phyloP scores from a whole-genome alignment of 2,888 invertebrate species.

The Ctena decussata region DNA sequence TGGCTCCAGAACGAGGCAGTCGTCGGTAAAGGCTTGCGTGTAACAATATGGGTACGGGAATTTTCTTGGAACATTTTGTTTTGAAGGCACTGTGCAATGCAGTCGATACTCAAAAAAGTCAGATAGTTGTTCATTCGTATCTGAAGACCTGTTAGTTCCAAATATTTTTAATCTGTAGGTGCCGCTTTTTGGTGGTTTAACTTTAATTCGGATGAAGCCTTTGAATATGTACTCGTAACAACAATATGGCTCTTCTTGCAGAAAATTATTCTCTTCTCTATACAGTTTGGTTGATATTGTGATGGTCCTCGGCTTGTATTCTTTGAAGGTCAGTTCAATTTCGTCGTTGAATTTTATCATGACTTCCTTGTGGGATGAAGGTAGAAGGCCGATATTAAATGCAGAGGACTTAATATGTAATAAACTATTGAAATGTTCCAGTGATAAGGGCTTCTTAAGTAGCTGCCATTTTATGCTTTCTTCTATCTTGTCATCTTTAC shows the following conservation, averaged over 20 bases:
- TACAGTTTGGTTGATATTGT: conserved; percentile 6
- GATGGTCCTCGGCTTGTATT: not conserved
- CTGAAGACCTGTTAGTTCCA: conserved; percentile 32
- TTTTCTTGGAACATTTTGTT: not conserved
- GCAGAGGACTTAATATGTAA: conserved; percentile 22
- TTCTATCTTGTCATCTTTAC: conserved; percentile 17
- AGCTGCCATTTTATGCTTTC: conserved; percentile 45
- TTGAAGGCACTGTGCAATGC: conserved; percentile 19
- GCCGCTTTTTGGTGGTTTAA: conserved; percentile 38
- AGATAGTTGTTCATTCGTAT: conserved; percentile 14
- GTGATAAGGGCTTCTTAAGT: conserved; percentile 29
- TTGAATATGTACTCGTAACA: conserved; percentile 16
- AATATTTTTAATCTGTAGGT: conserved; percentile 47
- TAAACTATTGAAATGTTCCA: conserved; percentile 39
- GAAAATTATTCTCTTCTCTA: conserved; percentile 8
- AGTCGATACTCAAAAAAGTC: conserved; percentile 42
- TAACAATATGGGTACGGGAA: conserved; percentile 9
- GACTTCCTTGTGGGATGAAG: conserved; percentile 18
- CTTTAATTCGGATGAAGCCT: conserved; percentile 18
- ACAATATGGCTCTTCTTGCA: conserved; percentile 4
- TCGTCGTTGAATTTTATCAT: conserved; percentile 23
- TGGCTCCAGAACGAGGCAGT: conserved; percentile 13
- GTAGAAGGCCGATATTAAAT: conserved; percentile 21
- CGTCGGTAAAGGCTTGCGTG: conserved; percentile 6
- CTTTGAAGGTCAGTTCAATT: conserved; percentile 1